Percentiles rank a stretch among this genome's conserved stretches.
Conservation (phyloP, 2,113 vertebrate species). For the Spermophilus dauricus region DNA sequence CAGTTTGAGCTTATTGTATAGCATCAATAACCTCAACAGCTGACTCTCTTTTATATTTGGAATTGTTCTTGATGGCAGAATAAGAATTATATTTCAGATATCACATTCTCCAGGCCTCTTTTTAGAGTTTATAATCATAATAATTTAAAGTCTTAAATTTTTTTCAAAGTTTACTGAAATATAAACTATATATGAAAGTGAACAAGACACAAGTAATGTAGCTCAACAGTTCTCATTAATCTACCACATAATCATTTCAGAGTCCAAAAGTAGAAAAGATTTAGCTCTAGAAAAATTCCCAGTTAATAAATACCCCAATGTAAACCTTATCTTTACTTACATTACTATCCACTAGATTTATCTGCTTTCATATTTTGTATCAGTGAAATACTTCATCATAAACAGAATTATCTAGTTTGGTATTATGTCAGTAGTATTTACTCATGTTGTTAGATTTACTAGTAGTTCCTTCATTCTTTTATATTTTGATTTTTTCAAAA, state of each 20-base stretch:
- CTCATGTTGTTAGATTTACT: neutral
- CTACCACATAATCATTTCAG: neutral
- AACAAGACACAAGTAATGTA: neutral
- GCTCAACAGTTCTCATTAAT: neutral
- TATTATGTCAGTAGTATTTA: neutral
- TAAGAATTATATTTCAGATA: conserved; percentile 2
- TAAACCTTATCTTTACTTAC: neutral
- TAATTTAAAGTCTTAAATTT: neutral
- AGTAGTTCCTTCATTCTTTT: neutral
- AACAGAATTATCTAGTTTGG: neutral
- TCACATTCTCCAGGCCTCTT: neutral
- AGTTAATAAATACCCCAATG: neutral
- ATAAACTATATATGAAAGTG: neutral
- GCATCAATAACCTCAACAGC: neutral
- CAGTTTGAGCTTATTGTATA: neutral
- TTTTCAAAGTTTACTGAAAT: neutral
- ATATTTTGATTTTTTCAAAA: neutral
- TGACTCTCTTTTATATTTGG: neutral
- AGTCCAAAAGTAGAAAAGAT: neutral
- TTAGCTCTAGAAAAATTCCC: neutral
- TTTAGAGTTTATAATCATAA: neutral
- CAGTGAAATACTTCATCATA: neutral
- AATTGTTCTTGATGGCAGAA: neutral
- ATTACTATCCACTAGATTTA: neutral
- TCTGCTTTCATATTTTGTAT: neutral